Percentiles rank a stretch among this genome's conserved stretches.
These are phyloP conservation scores for Perdita meconis DNA, from an alignment of 2,888 invertebrate genomes.

Conservation along the genomic window DNA sequence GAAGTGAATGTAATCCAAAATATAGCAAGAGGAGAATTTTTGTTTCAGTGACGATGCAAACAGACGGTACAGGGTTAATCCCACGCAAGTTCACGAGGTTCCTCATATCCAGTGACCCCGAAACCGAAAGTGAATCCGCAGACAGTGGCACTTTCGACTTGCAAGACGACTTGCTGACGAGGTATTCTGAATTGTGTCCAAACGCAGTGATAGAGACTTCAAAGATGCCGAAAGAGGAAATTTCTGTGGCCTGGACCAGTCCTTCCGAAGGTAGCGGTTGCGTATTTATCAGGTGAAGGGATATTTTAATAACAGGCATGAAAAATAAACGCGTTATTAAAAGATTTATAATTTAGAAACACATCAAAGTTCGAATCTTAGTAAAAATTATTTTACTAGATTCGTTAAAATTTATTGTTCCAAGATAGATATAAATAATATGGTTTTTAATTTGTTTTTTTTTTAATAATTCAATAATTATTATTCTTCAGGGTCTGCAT, in stretches of 20 bases:
- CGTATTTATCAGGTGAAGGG: constrained; percentile 90
- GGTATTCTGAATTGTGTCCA: constrained; percentile 92
- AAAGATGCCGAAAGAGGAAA: constrained; percentile 91
- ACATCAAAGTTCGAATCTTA: no score
- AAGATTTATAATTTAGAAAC: background rate
- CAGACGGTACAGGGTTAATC: constrained; percentile 86
- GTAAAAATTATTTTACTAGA: no score
- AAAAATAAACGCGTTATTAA: background rate
- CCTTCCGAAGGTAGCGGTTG: constrained; percentile 94
- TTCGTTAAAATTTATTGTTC: no score
- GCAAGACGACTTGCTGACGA: constrained; percentile 86
- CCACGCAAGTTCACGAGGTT: constrained; percentile 93
- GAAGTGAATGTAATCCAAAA: no score
- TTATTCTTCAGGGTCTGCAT: no score
- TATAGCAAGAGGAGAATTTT: background rate
- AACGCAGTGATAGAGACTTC: constrained; percentile 93
- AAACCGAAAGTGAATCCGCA: constrained; percentile 84
- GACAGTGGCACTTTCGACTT: constrained; percentile 78
- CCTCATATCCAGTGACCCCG: constrained; percentile 90
- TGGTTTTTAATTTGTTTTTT: no score
- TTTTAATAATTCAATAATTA: no score
- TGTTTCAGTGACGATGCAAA: constrained; percentile 88
- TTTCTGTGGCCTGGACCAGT: constrained; percentile 96
- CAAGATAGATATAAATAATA: no score
- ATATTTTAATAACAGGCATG: constrained; percentile 53